Conservation (phyloP, 2,797 vertebrate genomes). For the Picus viridis region DNA sequence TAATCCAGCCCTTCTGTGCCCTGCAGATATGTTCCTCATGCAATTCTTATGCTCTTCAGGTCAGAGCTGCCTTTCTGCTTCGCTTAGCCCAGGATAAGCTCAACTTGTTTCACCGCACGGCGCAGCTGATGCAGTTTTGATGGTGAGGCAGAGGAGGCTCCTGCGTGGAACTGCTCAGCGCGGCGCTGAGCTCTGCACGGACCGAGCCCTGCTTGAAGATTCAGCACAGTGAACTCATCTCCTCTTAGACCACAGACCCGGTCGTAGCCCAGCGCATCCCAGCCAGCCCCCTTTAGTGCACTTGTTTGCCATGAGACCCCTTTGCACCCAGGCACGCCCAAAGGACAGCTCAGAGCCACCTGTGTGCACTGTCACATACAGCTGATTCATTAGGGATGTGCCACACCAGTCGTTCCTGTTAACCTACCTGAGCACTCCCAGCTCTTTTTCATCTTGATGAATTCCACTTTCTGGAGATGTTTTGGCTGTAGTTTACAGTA, state of each 20-base stretch:
- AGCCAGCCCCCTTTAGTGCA: rapidly evolving
- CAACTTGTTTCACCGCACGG: rapidly evolving
- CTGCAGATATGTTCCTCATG: not conserved
- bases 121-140: not conserved
- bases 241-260: not conserved
- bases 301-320: not conserved
- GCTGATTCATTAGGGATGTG: not conserved
- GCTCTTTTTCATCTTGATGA: not conserved
- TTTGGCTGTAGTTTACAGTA: not conserved
- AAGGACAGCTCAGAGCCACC: not conserved
- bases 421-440: not conserved
- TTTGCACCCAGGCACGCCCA: not conserved
- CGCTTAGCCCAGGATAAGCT: not conserved
- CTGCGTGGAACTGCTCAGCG: not conserved
- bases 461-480: not conserved
- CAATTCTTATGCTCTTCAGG: not conserved
- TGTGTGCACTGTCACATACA: not conserved
- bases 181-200: rapidly evolving
- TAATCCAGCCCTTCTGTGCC: slow-evolving; percentile 9
- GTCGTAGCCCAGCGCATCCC: not conserved
- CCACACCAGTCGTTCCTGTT: not conserved
- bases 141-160: not conserved
- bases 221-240: not conserved
- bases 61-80: slow-evolving; percentile 7
- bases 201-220: not conserved